phyloP scores from a whole-genome alignment of 2,797 vertebrate genomes.

The Pterois miles region DNA sequence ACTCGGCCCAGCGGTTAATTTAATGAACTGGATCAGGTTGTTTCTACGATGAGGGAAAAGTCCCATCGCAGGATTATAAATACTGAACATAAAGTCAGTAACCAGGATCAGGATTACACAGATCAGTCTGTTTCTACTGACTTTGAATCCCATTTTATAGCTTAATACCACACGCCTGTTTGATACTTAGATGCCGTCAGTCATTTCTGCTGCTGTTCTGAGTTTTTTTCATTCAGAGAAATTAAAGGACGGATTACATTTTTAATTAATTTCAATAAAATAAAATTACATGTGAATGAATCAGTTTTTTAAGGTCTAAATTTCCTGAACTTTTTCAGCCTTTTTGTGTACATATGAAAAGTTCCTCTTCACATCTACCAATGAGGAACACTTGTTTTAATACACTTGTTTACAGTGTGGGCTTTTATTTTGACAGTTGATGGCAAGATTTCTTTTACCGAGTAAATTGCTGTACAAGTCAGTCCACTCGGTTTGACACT shows the following conservation, averaged over 20 bases:
- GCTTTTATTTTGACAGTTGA: background rate
- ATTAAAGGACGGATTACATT: background rate
- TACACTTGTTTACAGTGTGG: background rate
- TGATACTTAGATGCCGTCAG: background rate
- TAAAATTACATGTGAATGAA: background rate
- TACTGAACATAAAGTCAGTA: background rate
- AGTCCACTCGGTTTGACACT: conserved; percentile 3
- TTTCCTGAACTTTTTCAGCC: background rate
- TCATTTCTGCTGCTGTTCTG: background rate
- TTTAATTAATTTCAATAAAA: background rate
- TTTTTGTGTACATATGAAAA: background rate
- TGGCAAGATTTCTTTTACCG: background rate
- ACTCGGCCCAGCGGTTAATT: background rate
- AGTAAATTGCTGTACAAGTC: background rate
- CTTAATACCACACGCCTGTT: background rate
- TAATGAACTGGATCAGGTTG: background rate
- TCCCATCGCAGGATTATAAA: conserved; percentile 2
- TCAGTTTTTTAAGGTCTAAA: background rate
- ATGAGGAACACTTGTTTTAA: background rate
- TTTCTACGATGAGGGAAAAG: background rate
- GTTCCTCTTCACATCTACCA: background rate
- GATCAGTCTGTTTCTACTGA: background rate
- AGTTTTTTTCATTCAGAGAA: background rate
- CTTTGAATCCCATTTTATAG: background rate
- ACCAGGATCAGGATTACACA: background rate